Evolutionary conservation across 2,888 invertebrate species (phyloP).

Genomic region (Dyspetes luteomarginatus): DNA sequence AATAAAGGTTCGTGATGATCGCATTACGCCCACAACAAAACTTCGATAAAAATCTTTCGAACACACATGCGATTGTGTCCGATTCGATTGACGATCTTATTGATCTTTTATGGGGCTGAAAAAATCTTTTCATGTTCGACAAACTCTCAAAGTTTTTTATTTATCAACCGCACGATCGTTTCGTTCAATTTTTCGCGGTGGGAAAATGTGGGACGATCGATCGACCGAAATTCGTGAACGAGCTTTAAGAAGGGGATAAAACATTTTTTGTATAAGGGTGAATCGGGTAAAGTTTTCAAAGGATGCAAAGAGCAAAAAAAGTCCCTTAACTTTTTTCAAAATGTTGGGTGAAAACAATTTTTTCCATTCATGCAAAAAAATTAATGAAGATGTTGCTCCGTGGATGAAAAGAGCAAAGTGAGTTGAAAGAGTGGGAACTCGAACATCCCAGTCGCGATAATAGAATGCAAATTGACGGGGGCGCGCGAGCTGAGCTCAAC

Average conservation of each 20-base stretch:
- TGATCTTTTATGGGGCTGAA: constrained; percentile 36
- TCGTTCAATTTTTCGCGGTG: constrained; percentile 14
- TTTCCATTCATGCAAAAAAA: constrained; percentile 33
- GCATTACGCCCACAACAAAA: constrained; percentile 48
- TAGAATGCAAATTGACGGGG: constrained; percentile 76
- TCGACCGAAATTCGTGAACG: constrained; percentile 26
- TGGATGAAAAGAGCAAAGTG: constrained; percentile 19
- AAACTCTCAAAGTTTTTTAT: constrained; percentile 6
- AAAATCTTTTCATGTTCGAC: constrained; percentile 32
- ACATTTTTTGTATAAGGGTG: neutral
- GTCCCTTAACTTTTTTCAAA: neutral
- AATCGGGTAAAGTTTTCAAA: neutral
- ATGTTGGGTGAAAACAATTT: constrained; percentile 30
- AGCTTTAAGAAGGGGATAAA: neutral
- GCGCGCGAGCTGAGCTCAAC: constrained; percentile 43
- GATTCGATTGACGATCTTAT: constrained; percentile 34
- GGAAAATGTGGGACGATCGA: constrained; percentile 19
- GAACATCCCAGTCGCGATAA: constrained; percentile 68
- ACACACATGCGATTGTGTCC: constrained; percentile 23
- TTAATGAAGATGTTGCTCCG: constrained; percentile 14
- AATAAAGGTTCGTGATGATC: constrained; percentile 41
- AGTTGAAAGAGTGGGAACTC: constrained; percentile 47
- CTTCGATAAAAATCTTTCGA: constrained; percentile 16
- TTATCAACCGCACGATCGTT: constrained; percentile 37
- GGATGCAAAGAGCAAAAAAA: neutral